These are phyloP conservation scores for Drosophila carrolli DNA, from an alignment of 1,140 invertebrate genomes.

Conservation along the genomic window DNA sequence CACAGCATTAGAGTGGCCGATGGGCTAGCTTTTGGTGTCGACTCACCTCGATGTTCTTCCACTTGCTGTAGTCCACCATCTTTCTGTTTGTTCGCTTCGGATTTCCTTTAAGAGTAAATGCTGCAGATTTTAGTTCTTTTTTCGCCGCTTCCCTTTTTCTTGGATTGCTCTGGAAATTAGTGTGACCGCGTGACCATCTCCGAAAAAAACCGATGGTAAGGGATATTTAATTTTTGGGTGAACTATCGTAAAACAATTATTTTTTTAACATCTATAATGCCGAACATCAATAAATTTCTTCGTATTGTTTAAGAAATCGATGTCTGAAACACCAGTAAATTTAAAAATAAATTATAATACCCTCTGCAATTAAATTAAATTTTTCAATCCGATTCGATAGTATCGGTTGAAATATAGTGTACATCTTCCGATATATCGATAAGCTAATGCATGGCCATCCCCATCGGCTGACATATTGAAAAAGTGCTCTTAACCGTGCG, in stretches of 20 bases:
- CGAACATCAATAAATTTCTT: no score
- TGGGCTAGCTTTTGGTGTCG: fast-evolving
- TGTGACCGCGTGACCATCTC: not conserved
- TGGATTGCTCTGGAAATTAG: constrained; percentile 36
- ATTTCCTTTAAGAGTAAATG: constrained; percentile 19
- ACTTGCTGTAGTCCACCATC: constrained; percentile 98
- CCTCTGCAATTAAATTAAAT: no score
- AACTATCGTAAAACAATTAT: no score
- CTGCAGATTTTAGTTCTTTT: constrained; percentile 31
- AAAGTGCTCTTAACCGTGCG: constrained; percentile 58
- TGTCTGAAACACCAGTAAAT: no score
- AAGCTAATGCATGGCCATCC: no score
- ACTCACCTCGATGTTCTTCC: constrained; percentile 97
- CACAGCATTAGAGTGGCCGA: not conserved
- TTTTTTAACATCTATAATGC: no score
- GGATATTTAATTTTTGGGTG: no score
- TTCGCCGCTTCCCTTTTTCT: constrained; percentile 32
- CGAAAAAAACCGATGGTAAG: not conserved
- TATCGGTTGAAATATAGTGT: no score
- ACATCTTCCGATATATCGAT: not conserved
- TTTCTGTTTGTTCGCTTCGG: constrained; percentile 37
- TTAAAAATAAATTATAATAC: no score
- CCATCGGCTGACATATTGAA: constrained; percentile 29
- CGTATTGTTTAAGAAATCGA: no score
- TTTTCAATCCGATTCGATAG: no score